A percentile compares a stretch with the other conserved stretches of the same genome.
phyloP scores from a whole-genome alignment of 2,888 invertebrate species.

The Caenorhabditis sinica region DNA sequence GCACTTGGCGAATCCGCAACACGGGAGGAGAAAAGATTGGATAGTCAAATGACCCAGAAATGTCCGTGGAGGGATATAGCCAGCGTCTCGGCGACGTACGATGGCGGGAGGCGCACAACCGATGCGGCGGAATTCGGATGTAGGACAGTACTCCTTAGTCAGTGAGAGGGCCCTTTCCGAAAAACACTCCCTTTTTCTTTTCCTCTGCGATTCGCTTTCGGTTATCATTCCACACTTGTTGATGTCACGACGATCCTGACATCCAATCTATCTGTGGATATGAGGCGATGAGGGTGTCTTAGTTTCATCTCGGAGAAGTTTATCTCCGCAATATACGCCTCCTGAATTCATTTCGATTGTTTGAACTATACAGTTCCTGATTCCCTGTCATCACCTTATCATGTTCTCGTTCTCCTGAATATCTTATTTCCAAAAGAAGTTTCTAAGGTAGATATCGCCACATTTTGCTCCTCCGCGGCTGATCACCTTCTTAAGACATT shows the following conservation, averaged over 20 bases:
- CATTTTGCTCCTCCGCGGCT: no score
- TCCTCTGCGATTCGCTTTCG: slow-evolving; percentile 32
- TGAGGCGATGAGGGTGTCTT: slow-evolving; percentile 19
- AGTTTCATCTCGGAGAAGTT: slow-evolving; percentile 27
- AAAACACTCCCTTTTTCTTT: slow-evolving; percentile 29
- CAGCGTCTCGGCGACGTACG: slow-evolving; percentile 47
- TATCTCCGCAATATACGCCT: slow-evolving; percentile 39
- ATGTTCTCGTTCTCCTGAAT: not conserved
- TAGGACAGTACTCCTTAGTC: slow-evolving; percentile 56
- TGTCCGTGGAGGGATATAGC: slow-evolving; percentile 63
- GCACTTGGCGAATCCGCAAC: slow-evolving; percentile 62
- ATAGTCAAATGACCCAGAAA: slow-evolving; percentile 69
- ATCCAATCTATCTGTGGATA: slow-evolving; percentile 36
- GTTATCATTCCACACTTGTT: slow-evolving; percentile 62
- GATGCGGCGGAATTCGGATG: slow-evolving; percentile 54
- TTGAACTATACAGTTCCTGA: slow-evolving; percentile 56
- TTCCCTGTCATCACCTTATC: slow-evolving; percentile 27
- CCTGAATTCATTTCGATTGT: slow-evolving; percentile 40
- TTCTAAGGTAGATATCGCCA: no score
- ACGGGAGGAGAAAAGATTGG: slow-evolving; percentile 56
- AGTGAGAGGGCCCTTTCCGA: slow-evolving; percentile 46
- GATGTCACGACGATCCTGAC: slow-evolving; percentile 58
- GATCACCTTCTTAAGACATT: no score
- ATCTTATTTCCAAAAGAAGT: no score
- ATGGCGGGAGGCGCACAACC: slow-evolving; percentile 45